Conservation (phyloP, 2,888 invertebrate species). For the Pollenia griseotomentosa region DNA sequence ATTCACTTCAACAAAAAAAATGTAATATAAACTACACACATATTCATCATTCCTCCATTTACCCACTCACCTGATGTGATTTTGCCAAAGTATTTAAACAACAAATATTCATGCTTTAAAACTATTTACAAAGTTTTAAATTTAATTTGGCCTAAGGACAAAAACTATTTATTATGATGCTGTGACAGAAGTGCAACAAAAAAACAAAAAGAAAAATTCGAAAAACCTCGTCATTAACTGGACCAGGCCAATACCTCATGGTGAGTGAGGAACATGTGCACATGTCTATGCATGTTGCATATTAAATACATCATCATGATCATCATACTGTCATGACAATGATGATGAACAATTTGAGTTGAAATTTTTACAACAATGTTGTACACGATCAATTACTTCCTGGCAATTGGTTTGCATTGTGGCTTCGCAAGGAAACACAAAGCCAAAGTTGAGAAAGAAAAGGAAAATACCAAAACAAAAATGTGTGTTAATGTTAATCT, state of each 20-base stretch:
- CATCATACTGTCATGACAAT: slow-evolving; percentile 37
- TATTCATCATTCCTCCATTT: neutral
- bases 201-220: neutral
- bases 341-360: slow-evolving; percentile 56
- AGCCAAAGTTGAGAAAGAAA: neutral
- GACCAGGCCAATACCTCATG: slow-evolving; percentile 29
- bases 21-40: neutral
- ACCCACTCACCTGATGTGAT: neutral
- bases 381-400: slow-evolving; percentile 62
- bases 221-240: slow-evolving; percentile 52
- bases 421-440: neutral
- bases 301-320: slow-evolving; percentile 33
- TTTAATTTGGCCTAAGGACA: slow-evolving; percentile 58
- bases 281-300: slow-evolving; percentile 40
- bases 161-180: slow-evolving; percentile 55
- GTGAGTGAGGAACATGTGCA: slow-evolving; percentile 21
- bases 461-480: neutral
- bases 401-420: slow-evolving; percentile 42
- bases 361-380: slow-evolving; percentile 52
- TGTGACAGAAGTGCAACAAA: slow-evolving; percentile 52
- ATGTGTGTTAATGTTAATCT: slow-evolving; percentile 51
- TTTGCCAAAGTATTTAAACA: neutral
- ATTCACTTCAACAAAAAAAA: too few species aligned
- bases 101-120: slow-evolving; percentile 10
- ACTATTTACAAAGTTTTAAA: slow-evolving; percentile 22